Percentiles rank a stretch among this genome's conserved stretches.
Evolutionary conservation across 2,888 invertebrate genomes (phyloP).

Genomic region (Leptinotarsa rubiginosa): DNA sequence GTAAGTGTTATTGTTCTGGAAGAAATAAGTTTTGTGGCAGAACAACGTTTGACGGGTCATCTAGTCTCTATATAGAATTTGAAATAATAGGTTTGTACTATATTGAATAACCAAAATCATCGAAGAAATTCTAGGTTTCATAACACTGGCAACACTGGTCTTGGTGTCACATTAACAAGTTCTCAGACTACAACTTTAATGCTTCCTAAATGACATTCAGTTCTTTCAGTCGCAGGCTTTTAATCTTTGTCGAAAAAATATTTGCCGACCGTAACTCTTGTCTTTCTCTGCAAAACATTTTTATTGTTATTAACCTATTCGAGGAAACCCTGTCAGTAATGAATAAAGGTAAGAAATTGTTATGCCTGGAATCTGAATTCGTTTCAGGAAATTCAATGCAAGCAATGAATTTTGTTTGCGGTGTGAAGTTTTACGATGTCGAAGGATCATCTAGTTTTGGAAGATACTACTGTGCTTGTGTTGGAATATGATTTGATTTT

Average conservation of each 20-base stretch:
- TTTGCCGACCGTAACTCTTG: constrained; percentile 6
- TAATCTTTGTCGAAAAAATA: constrained; percentile 18
- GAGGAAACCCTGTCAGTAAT: constrained; percentile 16
- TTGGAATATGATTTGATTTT: no score
- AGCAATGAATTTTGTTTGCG: constrained; percentile 13
- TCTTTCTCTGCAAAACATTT: constrained; percentile 16
- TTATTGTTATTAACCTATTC: constrained; percentile 15
- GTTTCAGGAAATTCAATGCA: background rate
- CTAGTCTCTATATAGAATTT: no score
- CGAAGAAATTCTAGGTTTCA: background rate
- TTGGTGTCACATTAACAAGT: constrained; percentile 17
- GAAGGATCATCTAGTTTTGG: background rate
- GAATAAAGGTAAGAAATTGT: constrained; percentile 18
- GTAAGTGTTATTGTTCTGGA: no score
- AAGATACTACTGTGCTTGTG: background rate
- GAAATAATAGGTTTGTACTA: no score
- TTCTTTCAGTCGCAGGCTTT: constrained; percentile 20
- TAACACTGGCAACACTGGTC: background rate
- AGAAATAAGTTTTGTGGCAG: no score
- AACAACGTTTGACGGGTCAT: no score
- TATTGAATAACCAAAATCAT: background rate
- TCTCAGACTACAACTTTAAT: constrained; percentile 22
- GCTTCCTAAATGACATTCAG: constrained; percentile 18
- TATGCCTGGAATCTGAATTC: constrained; percentile 5
- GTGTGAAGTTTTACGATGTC: constrained; percentile 3